phyloP scores from a whole-genome alignment of 2,797 vertebrate species.

The Gastrophryne carolinensis region DNA sequence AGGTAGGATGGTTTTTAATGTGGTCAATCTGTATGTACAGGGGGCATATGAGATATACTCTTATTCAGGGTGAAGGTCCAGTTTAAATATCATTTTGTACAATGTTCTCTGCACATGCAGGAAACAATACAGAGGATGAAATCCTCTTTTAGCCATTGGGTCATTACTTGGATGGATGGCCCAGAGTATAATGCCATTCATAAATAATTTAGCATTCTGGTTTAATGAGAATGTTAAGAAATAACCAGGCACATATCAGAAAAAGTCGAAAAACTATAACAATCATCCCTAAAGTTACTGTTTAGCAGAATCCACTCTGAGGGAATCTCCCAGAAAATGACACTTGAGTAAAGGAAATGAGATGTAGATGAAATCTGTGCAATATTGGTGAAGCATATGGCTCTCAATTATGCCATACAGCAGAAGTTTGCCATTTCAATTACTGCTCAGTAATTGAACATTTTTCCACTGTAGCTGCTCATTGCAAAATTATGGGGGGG shows the following conservation, averaged over 20 bases:
- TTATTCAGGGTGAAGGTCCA: too few relatives aligned
- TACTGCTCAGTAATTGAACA: constrained; percentile 42
- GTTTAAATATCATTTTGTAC: too few relatives aligned
- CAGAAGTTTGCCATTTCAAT: constrained; percentile 34
- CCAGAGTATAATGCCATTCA: neutral
- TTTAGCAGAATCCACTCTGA: neutral
- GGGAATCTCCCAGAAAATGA: neutral
- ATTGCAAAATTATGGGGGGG: neutral
- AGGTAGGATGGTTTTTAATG: too few relatives aligned
- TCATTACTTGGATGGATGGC: neutral
- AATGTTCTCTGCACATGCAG: neutral
- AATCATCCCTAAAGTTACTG: neutral
- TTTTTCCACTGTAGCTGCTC: constrained; percentile 17
- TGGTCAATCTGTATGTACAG: too few relatives aligned
- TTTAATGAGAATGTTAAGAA: neutral
- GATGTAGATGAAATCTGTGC: constrained; percentile 29
- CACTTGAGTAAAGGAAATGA: constrained; percentile 5
- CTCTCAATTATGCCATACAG: constrained; percentile 27
- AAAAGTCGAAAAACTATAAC: neutral
- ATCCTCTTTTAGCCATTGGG: neutral
- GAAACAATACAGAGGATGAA: neutral
- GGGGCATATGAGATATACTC: too few relatives aligned
- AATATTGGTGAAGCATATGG: constrained; percentile 16
- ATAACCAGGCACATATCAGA: neutral
- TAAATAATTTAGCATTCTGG: neutral